Evolutionary conservation across 2,113 vertebrate species (phyloP).

Genomic region (Corythornis vintsioides): DNA sequence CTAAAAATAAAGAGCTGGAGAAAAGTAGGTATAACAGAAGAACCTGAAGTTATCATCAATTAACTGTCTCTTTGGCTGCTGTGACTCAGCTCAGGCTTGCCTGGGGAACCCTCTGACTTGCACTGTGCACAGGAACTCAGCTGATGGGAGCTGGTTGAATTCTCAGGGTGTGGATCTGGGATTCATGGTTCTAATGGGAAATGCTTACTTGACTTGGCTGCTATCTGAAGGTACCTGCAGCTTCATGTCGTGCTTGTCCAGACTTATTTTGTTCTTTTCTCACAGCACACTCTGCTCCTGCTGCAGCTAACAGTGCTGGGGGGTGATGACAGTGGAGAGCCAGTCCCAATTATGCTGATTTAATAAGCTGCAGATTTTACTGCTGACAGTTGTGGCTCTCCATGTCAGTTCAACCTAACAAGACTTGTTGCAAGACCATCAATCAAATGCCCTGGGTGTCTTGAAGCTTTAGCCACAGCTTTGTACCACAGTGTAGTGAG

Average conservation of each 20-base stretch:
- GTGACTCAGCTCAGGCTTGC: rapidly evolving
- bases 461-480: neutral
- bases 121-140: rapidly evolving
- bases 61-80: neutral
- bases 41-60: neutral
- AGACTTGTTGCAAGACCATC: neutral
- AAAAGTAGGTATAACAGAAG: neutral
- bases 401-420: rapidly evolving
- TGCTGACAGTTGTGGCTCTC: neutral
- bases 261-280: neutral
- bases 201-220: neutral
- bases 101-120: neutral
- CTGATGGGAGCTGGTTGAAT: rapidly evolving
- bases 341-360: rapidly evolving
- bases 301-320: neutral
- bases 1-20: neutral
- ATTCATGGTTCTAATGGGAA: neutral
- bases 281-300: neutral
- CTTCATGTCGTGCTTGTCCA: neutral
- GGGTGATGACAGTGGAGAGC: neutral
- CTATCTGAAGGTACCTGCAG: neutral
- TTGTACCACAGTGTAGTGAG: neutral
- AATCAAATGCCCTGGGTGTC: neutral
- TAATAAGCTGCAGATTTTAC: neutral
- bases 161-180: neutral